Conservation (phyloP, 2,888 invertebrate genomes). For the Papilio gigon region DNA sequence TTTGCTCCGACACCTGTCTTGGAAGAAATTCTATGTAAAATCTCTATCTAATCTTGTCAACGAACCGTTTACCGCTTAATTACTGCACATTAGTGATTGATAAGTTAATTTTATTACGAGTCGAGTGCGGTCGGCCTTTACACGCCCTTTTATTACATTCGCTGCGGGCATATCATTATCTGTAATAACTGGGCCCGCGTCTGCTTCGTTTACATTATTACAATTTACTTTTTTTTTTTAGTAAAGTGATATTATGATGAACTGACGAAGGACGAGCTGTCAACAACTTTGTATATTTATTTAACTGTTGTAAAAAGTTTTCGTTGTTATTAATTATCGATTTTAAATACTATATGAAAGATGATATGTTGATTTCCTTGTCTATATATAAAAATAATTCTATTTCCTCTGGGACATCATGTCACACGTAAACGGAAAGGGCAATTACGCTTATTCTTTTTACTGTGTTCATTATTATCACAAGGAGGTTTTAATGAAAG, state of each 20-base stretch:
- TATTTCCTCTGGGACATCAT: no score
- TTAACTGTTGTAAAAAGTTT: not conserved
- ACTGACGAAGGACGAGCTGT: not conserved
- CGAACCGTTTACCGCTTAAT: conserved; percentile 33
- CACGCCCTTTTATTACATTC: conserved; percentile 32
- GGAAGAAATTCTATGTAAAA: conserved; percentile 27
- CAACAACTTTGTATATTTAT: not conserved
- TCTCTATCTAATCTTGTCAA: conserved; percentile 35
- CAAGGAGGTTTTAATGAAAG: no score
- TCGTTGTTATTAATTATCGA: not conserved
- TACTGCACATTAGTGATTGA: conserved; percentile 38
- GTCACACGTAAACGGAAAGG: no score
- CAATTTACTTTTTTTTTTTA: not conserved
- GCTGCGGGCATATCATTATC: conserved; percentile 25
- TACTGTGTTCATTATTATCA: no score
- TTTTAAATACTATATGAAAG: no score
- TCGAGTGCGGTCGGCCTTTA: conserved; percentile 29
- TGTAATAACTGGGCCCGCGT: conserved; percentile 17
- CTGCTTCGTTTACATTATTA: conserved; percentile 14
- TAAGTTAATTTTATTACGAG: conserved; percentile 29
- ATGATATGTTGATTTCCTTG: no score
- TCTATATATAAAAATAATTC: no score
- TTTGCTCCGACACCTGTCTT: conserved; percentile 37
- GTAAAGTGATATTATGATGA: not conserved
- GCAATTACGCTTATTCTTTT: no score